Conservation (phyloP, 37 sponge, comb jelly and placozoan genomes). For the Halisarca cf. caerulea region DNA sequence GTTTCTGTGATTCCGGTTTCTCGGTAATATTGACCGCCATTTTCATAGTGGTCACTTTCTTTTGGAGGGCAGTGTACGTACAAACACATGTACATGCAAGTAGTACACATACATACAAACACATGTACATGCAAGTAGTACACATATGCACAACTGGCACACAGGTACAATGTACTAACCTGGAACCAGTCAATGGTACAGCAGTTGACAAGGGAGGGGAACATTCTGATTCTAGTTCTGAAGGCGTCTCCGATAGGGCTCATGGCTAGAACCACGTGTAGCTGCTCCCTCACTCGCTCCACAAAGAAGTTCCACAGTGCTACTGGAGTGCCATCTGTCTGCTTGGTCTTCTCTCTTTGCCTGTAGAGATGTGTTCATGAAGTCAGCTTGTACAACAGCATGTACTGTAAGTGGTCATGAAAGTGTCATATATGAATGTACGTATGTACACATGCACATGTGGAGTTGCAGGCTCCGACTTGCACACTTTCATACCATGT, state of each 20-base stretch:
- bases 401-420: neutral
- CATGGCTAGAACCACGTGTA: constrained; percentile 97
- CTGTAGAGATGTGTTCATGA: constrained; percentile 53
- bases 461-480: neutral
- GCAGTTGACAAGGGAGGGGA: constrained; percentile 99
- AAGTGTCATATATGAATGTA: neutral
- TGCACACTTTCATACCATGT: neutral
- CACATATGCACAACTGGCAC: too few relatives aligned
- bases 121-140: too few relatives aligned
- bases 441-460: neutral
- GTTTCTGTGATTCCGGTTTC: too few relatives aligned
- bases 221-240: constrained; percentile 87
- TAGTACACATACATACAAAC: too few relatives aligned
- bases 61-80: too few relatives aligned
- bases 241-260: constrained; percentile 98
- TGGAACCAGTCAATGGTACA: constrained; percentile 99
- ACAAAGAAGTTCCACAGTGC: constrained; percentile 96
- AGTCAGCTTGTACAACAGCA: neutral
- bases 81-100: too few relatives aligned
- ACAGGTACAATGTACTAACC: constrained; percentile 27
- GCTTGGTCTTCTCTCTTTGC: constrained; percentile 85
- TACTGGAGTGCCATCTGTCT: constrained; percentile 97
- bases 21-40: too few relatives aligned
- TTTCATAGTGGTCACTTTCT: too few relatives aligned
- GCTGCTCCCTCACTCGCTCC: constrained; percentile 91